Conservation (phyloP, 2,797 vertebrate genomes). For the Arrhamphus sclerolepis region DNA sequence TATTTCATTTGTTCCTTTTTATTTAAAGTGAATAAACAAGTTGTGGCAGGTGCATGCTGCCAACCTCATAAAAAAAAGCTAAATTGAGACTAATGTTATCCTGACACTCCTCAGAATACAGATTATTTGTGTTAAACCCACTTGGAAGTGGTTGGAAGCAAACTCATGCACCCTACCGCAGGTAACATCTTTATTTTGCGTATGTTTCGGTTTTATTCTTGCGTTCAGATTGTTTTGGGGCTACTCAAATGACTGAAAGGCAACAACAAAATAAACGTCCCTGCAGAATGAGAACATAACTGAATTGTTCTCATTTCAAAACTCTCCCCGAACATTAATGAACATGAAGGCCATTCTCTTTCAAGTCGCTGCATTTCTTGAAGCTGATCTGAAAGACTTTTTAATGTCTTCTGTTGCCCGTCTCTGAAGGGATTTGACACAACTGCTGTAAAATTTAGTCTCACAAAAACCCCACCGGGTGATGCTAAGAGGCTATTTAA, state of each 20-base stretch:
- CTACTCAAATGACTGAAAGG: conserved; percentile 21
- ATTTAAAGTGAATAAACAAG: too few species aligned
- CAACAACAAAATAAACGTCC: conserved; percentile 17
- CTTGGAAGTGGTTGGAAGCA: neutral
- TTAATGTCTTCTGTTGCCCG: conserved; percentile 52
- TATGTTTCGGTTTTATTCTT: conserved; percentile 3
- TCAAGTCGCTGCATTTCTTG: conserved; percentile 43
- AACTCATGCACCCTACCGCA: neutral
- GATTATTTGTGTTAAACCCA: neutral
- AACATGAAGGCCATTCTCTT: conserved; percentile 47
- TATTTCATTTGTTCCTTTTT: too few species aligned
- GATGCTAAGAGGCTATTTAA: conserved; percentile 71
- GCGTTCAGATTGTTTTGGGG: neutral
- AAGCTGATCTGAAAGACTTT: conserved; percentile 53
- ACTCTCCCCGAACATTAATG: conserved; percentile 39
- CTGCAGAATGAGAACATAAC: conserved; percentile 40
- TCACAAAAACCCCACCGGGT: conserved; percentile 57
- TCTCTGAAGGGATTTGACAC: conserved; percentile 59
- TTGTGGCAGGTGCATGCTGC: too few species aligned
- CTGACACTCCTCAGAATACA: too few species aligned
- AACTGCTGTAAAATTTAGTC: conserved; percentile 70
- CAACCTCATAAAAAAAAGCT: too few species aligned
- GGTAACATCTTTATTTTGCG: neutral
- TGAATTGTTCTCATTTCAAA: conserved; percentile 23
- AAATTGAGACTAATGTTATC: too few species aligned